Conservation (phyloP, 2,888 invertebrate genomes). For the Spilosoma lubricipeda region DNA sequence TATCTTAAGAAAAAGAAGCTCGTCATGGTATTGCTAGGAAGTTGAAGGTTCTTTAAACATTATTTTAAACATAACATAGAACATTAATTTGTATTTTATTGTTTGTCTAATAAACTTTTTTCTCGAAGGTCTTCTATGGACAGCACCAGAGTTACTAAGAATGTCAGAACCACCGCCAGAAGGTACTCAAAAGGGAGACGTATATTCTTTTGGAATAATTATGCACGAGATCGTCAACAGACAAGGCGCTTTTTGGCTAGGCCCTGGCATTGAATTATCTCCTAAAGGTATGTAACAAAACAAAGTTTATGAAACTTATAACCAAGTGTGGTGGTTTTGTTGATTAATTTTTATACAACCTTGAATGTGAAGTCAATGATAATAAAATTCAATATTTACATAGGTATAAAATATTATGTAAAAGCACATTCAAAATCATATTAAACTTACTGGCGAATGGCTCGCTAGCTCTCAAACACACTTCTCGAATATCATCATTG, state of each 20-base stretch:
- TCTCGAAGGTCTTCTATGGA: conserved; percentile 93
- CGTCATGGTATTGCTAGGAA: background rate
- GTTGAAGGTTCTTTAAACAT: background rate
- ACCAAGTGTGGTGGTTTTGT: background rate
- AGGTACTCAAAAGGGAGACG: conserved; percentile 96
- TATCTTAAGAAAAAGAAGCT: background rate
- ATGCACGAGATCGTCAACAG: conserved; percentile 96
- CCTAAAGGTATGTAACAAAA: conserved; percentile 89
- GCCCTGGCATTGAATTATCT: conserved; percentile 86
- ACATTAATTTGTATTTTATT: too few relatives aligned
- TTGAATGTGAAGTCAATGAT: too few relatives aligned
- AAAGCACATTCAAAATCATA: background rate
- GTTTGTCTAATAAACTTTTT: background rate
- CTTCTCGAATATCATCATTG: background rate
- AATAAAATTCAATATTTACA: too few relatives aligned
- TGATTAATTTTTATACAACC: too few relatives aligned
- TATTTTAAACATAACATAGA: too few relatives aligned
- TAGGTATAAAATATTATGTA: background rate
- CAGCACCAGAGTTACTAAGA: conserved; percentile 95
- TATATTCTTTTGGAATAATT: conserved; percentile 98
- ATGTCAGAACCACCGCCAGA: conserved; percentile 88
- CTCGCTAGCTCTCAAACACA: background rate
- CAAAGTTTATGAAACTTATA: background rate
- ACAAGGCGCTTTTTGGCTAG: conserved; percentile 95
- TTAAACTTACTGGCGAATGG: background rate